phyloP scores from a whole-genome alignment of 2,888 invertebrate species.

The Alentia gelatinosa region DNA sequence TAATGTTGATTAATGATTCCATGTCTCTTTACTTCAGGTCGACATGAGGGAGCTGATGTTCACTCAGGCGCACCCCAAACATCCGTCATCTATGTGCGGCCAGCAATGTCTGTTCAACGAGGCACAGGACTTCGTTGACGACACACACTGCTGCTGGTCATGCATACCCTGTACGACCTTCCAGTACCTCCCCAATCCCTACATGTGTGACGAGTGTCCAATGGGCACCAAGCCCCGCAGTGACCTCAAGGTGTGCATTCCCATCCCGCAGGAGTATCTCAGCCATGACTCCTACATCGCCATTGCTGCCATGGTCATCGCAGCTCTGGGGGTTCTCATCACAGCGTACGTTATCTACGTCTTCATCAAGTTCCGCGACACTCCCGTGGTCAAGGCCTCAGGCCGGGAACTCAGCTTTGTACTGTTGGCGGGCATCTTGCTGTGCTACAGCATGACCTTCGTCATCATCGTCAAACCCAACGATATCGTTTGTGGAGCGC shows the following conservation, averaged over 20 bases:
- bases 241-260: constrained; percentile 83
- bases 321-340: constrained; percentile 79
- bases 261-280: constrained; percentile 83
- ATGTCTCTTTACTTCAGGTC: constrained; percentile 55
- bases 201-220: constrained; percentile 86
- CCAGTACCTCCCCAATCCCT: constrained; percentile 82
- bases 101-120: constrained; percentile 93
- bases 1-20: too few species aligned
- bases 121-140: constrained; percentile 94
- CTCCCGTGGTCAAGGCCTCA: constrained; percentile 81
- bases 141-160: constrained; percentile 84
- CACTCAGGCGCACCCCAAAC: constrained; percentile 55
- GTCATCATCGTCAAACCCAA: constrained; percentile 79
- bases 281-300: constrained; percentile 89
- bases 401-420: constrained; percentile 81
- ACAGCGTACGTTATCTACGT: constrained; percentile 78
- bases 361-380: constrained; percentile 79
- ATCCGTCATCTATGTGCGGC: constrained; percentile 84
- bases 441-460: constrained; percentile 80
- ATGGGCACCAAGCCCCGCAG: constrained; percentile 90
- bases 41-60: constrained; percentile 60
- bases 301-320: constrained; percentile 91
- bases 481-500: constrained; percentile 78
- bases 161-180: constrained; percentile 89
- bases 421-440: constrained; percentile 78